Conservation (phyloP, 2,113 vertebrate genomes). For the Pholis gunnellus region DNA sequence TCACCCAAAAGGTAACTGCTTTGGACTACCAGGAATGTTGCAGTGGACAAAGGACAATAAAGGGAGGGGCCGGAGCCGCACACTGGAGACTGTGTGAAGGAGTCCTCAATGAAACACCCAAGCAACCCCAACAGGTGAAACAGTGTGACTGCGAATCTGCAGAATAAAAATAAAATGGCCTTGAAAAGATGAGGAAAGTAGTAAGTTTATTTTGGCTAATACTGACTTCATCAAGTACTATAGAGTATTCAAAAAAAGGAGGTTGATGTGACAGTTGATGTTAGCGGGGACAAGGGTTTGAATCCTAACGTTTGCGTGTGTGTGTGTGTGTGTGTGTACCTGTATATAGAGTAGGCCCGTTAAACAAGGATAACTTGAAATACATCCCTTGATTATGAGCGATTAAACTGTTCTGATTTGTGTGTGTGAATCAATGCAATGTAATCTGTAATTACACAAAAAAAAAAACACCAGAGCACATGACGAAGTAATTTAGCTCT, state of each 20-base stretch:
- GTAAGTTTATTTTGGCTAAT: neutral
- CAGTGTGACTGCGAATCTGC: neutral
- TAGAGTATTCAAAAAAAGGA: neutral
- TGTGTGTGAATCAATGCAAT: too few relatives aligned
- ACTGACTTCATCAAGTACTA: neutral
- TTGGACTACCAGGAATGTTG: constrained; percentile 75
- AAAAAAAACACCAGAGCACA: neutral
- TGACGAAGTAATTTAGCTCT: neutral
- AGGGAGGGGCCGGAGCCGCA: constrained; percentile 64
- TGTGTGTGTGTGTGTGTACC: neutral
- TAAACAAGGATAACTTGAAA: constrained; percentile 74
- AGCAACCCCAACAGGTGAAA: neutral
- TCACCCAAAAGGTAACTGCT: constrained; percentile 66
- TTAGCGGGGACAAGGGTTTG: neutral
- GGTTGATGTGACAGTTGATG: neutral
- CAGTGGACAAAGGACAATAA: constrained; percentile 65
- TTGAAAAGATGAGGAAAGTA: neutral
- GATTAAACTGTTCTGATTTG: neutral
- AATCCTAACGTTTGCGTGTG: neutral
- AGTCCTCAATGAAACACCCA: constrained; percentile 43
- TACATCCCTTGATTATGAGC: neutral
- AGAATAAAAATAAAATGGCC: neutral
- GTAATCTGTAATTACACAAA: too few relatives aligned
- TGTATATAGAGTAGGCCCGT: neutral
- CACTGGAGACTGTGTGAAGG: constrained; percentile 47